These are phyloP conservation scores for Procambarus clarkii DNA, from an alignment of 1,140 invertebrate genomes.

Conservation along the genomic window DNA sequence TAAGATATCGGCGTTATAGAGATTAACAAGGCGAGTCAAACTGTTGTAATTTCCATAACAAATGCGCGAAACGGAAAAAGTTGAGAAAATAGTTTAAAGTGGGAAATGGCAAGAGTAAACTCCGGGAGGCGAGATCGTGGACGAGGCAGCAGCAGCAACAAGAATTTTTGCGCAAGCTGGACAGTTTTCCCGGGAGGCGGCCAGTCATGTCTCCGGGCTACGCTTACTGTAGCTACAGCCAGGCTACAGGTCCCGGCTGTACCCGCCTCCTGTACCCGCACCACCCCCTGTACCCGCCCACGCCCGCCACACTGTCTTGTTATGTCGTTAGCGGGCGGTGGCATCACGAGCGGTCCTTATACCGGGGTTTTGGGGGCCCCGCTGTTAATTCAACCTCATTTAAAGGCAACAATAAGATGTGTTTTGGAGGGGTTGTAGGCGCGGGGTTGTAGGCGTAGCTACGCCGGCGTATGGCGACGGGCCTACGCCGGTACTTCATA, in stretches of 20 bases:
- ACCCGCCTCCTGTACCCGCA: too few relatives aligned
- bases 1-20: neutral
- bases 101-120: constrained; percentile 44
- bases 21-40: neutral
- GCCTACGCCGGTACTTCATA: neutral
- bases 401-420: neutral
- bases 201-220: neutral
- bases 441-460: neutral
- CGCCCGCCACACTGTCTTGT: neutral
- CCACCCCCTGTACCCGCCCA: too few relatives aligned
- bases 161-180: constrained; percentile 51
- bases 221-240: neutral
- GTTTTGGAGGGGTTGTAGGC: neutral
- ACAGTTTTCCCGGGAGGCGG: constrained; percentile 26
- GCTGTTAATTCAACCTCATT: neutral
- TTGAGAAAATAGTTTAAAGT: neutral
- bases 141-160: constrained; percentile 15
- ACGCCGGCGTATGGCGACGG: neutral
- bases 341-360: neutral
- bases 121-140: constrained; percentile 19
- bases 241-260: too few relatives aligned
- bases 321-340: neutral
- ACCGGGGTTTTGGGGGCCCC: neutral
- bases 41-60: neutral
- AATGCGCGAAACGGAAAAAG: neutral